Evolutionary conservation across 2,888 invertebrate species (phyloP), one percentile per base, ranked within the genome.

Genomic region (Andrena marginata): DNA sequence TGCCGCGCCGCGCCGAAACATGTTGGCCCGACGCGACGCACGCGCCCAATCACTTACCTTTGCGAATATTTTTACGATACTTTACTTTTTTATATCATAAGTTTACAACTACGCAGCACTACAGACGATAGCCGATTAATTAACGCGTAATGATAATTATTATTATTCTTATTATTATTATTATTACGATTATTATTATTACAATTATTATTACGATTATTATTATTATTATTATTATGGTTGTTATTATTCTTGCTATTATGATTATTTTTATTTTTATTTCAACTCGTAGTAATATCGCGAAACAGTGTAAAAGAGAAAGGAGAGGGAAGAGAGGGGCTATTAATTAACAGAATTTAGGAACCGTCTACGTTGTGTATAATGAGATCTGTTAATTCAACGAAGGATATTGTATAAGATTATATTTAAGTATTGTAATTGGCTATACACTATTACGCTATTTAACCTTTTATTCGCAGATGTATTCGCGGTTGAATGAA

Each of bases 381-480:
- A 82, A 87, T 86, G 87, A 91, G 92, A 92, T 92, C 90, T 92
- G 92, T 91, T 92, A 89, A 92, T 92, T 92, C 90, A 92, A 92
- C 80, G 74, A 85, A 85, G 69, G 71, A 84, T 90, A 88, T 72
- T 77, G 82, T 80, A 79, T 81, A 87, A 87, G 84, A 86, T 87
- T 90, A 87, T 87, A 91, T 87, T 88, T 90, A 92, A 90, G 86
- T 91, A 89, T 87, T 87, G 78, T 89, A 89, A 90, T 90, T 90
- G 90, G 91, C 90, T 89, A 89, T 88, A 89, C 87, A 69, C 81
- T 82, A 74, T 75, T 80, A 84, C 87, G 87, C 80, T 86, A 84
- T 82, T 88, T 89, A 86, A 86, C 82, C 84, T 86, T 88, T 89
- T 79, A 87, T 89, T 85, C 85, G 82, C 87, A 85, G 77, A 87